Conservation (phyloP, 2,888 invertebrate species). For the Campaea margaritaria region DNA sequence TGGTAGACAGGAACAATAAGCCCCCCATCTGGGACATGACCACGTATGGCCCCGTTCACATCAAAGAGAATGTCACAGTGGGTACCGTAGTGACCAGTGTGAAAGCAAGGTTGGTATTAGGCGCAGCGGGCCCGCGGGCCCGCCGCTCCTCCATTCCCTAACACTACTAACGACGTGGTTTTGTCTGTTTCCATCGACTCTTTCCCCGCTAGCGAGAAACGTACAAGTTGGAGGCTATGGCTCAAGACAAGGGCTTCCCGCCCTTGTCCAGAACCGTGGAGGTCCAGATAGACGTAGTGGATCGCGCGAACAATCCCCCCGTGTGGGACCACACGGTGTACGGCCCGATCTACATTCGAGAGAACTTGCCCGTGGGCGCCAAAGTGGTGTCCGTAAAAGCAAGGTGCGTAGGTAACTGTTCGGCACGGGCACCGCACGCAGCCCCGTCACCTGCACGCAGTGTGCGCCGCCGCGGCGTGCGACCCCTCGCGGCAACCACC, state of each 20-base stretch:
- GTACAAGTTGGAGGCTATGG: conserved; percentile 99
- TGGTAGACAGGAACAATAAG: conserved; percentile 99
- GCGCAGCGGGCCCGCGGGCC: conserved; percentile 81
- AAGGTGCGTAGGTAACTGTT: conserved; percentile 92
- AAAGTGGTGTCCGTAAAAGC: conserved; percentile 99
- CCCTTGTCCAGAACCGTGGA: conserved; percentile 98
- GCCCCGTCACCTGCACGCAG: conserved; percentile 84
- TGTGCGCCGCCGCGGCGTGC: conserved; percentile 60
- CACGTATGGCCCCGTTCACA: conserved; percentile 98
- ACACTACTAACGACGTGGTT: conserved; percentile 88
- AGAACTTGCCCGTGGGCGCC: conserved; percentile 98
- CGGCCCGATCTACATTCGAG: conserved; percentile 98
- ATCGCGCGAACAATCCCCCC: conserved; percentile 98
- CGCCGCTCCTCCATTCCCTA: conserved; percentile 82
- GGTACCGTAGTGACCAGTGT: conserved; percentile 99
- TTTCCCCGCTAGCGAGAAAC: conserved; percentile 94
- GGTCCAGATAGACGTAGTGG: conserved; percentile 99
- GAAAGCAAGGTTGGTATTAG: conserved; percentile 98
- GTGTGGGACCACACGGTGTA: conserved; percentile 98
- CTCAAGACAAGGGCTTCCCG: conserved; percentile 98
- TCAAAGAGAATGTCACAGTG: conserved; percentile 99
- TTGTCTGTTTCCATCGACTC: conserved; percentile 88
- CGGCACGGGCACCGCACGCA: conserved; percentile 87
- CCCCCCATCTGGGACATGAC: conserved; percentile 98
- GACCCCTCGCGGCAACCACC: conserved; percentile 19